Evolutionary conservation across 2,888 invertebrate genomes (phyloP), one percentile per base, ranked within the genome.

Genomic region (Eupsilia transversa): DNA sequence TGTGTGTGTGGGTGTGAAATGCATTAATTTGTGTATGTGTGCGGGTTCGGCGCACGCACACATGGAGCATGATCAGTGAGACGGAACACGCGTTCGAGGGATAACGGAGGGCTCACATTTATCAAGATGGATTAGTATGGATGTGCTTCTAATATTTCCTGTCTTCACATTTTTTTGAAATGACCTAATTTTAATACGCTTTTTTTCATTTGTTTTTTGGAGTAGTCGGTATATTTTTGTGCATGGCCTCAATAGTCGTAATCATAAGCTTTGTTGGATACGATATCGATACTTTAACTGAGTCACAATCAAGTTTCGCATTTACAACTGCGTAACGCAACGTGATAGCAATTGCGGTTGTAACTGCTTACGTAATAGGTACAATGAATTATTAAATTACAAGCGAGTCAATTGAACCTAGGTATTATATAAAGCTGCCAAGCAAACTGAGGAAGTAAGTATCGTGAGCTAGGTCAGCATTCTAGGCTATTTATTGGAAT

Each of bases 51-150:
- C 66, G 43, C 83, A 92, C 93, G 67, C 94, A 95, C 94, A 94
- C 95, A 90, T 38, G 27, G 49, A 79, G 23, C 52, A 86, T 87
- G 92, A 86, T 91, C 92, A 91, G 92, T 95, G 94, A 96, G 95
- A 94, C 94, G 95, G 94, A 96, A 96, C 96, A 96, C 93, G 94
- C 96, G 94, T 92, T 93, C 93, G 90, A 94, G 95, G 96, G 95
- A 96, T 95, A 96, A 95, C 95, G 92, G 94, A 96, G 95, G 95
- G 96, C 94, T 95, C 92, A 93, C 93, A 91, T 95, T 94, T 93
- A 93, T 93, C 91, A 92, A 87, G 88, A 89, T 72, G 84, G 86
- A 76, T 65, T 91, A 90, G 74, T 88, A 60, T 92, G 94, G 95
- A 95, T 90, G 82, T 41, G 90, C 75, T 63, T 65, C n/a, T 23